Conservation (phyloP, 1,140 invertebrate species). For the Sinella curviseta region DNA sequence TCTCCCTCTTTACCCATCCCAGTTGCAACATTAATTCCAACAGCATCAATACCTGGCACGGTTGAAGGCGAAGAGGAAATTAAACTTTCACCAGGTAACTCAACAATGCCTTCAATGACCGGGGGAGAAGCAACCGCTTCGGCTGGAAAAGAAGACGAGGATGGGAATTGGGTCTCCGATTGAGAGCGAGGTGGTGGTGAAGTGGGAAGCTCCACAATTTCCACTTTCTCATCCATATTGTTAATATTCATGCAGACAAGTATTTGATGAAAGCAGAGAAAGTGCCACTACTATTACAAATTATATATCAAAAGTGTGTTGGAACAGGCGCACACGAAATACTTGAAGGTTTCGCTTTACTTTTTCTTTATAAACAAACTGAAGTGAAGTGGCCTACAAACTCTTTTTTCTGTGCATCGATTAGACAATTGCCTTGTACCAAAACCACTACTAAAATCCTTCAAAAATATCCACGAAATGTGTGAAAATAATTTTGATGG, state of each 20-base stretch:
- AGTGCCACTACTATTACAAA: too few species aligned
- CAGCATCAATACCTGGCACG: not conserved
- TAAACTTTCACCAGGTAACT: constrained; percentile 7
- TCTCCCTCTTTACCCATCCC: not conserved
- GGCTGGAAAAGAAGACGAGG: not conserved
- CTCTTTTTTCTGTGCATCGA: too few species aligned
- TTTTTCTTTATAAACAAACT: too few species aligned
- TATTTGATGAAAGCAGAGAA: not conserved
- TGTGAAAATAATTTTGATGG: too few species aligned
- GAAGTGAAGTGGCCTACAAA: too few species aligned
- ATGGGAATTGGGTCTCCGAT: not conserved
- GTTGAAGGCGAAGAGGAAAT: not conserved
- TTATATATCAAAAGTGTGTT: too few species aligned
- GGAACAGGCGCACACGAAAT: too few species aligned
- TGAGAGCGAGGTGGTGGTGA: not conserved
- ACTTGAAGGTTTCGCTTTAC: too few species aligned
- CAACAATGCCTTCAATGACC: not conserved
- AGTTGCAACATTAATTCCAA: not conserved
- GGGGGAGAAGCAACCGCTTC: not conserved
- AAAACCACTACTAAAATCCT: too few species aligned
- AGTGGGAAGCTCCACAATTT: constrained; percentile 7
- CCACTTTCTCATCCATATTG: not conserved
- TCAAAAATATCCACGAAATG: too few species aligned
- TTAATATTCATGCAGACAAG: too few species aligned
- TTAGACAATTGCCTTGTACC: too few species aligned